phyloP scores from a whole-genome alignment of 1,140 invertebrate species.

The Venustaconcha ellipsiformis region DNA sequence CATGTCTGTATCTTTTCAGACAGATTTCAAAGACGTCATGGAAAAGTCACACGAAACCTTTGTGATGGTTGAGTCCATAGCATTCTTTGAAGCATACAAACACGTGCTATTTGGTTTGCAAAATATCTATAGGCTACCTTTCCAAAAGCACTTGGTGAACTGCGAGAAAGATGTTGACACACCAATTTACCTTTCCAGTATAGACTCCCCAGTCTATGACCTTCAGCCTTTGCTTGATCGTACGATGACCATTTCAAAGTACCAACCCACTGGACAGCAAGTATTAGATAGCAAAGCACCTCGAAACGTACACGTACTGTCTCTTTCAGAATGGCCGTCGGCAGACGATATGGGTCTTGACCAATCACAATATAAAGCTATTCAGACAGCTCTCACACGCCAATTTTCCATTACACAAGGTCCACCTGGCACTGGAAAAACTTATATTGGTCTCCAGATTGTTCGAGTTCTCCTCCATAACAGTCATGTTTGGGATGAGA shows the following conservation, averaged over 20 bases:
- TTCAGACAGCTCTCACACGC: constrained; percentile 68
- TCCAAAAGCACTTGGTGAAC: constrained; percentile 57
- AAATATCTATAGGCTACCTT: constrained; percentile 58
- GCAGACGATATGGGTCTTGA: constrained; percentile 59
- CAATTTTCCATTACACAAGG: constrained; percentile 80
- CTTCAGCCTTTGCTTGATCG: background rate
- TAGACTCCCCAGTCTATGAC: no score
- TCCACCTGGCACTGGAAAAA: constrained; percentile 67
- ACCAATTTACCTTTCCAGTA: constrained; percentile 43
- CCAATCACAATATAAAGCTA: constrained; percentile 68
- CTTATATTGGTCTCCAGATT: constrained; percentile 66
- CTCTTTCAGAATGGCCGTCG: constrained; percentile 46
- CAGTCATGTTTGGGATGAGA: constrained; percentile 35
- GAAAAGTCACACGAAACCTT: constrained; percentile 22
- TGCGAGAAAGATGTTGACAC: constrained; percentile 36
- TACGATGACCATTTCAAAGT: constrained; percentile 19
- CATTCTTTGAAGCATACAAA: constrained; percentile 70
- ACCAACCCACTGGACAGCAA: no score
- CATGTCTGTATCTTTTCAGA: constrained; percentile 60
- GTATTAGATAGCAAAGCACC: constrained; percentile 4
- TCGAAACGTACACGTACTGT: constrained; percentile 7
- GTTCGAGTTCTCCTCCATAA: constrained; percentile 65
- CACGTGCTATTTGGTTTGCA: constrained; percentile 67
- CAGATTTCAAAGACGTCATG: background rate
- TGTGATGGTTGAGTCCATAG: constrained; percentile 68